Evolutionary conservation across 1,140 invertebrate genomes (phyloP).

Genomic region (Halictus rubicundus): DNA sequence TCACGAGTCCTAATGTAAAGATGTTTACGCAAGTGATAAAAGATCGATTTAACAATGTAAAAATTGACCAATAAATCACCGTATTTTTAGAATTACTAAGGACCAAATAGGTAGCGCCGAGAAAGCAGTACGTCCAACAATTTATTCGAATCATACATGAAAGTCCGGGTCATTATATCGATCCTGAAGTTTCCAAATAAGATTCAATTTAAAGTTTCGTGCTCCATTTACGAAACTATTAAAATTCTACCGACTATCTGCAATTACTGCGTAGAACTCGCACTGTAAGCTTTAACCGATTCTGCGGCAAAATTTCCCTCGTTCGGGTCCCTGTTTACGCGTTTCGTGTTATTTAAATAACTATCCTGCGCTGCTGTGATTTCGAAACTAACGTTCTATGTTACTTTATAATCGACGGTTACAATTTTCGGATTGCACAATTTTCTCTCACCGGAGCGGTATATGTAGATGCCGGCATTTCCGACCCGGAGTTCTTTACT

Average conservation of each 20-base stretch:
- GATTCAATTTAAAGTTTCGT: conserved; percentile 12
- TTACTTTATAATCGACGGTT: neutral
- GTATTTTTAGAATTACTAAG: no score
- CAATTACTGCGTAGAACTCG: neutral
- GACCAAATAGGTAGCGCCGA: no score
- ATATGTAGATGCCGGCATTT: no score
- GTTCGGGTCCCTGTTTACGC: neutral
- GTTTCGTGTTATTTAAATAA: neutral
- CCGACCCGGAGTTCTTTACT: no score
- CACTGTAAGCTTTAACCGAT: neutral
- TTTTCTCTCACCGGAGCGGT: no score
- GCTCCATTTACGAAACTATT: neutral
- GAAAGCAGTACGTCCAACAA: neutral
- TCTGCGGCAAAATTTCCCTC: conserved; percentile 9
- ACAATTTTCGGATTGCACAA: neutral
- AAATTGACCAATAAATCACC: no score
- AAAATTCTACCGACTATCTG: conserved; percentile 1
- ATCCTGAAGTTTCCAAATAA: neutral
- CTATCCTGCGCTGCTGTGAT: neutral
- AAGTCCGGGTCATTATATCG: neutral
- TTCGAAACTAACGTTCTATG: neutral
- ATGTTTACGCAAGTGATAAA: no score
- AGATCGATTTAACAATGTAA: no score
- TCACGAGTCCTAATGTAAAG: no score
- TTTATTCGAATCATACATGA: neutral